Conservation (phyloP, 2,888 invertebrate species). For the Rotaria macrura region DNA sequence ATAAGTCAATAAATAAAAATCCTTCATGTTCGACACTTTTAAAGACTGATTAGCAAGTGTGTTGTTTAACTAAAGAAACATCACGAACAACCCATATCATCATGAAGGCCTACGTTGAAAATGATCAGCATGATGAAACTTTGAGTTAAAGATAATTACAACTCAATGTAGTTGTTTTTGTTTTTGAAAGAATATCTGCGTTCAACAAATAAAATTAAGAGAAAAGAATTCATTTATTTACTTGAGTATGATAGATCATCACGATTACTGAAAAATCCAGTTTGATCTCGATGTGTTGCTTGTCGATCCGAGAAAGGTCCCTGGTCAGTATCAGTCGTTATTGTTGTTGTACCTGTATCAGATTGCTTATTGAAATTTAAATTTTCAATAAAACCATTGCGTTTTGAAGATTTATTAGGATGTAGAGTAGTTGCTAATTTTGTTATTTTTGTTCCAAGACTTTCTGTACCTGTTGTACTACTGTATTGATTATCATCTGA, state of each 20-base stretch:
- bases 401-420: background rate
- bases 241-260: background rate
- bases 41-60: no score
- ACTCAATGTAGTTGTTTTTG: no score
- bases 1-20: no score
- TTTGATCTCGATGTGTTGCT: conserved; percentile 9
- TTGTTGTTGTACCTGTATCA: background rate
- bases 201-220: no score
- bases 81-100: no score
- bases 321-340: background rate
- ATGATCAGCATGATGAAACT: no score
- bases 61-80: no score
- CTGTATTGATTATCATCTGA: background rate
- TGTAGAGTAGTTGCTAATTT: background rate
- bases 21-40: no score
- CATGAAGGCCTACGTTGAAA: no score
- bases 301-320: background rate
- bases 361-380: background rate
- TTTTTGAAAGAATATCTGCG: no score
- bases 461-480: conserved; percentile 5
- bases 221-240: background rate
- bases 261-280: background rate
- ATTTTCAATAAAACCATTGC: background rate
- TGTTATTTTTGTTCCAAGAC: background rate
- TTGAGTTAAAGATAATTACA: no score